Percentiles rank a stretch among this genome's conserved stretches.
Conservation (phyloP, 2,797 vertebrate species). For the Lerista edwardsae region DNA sequence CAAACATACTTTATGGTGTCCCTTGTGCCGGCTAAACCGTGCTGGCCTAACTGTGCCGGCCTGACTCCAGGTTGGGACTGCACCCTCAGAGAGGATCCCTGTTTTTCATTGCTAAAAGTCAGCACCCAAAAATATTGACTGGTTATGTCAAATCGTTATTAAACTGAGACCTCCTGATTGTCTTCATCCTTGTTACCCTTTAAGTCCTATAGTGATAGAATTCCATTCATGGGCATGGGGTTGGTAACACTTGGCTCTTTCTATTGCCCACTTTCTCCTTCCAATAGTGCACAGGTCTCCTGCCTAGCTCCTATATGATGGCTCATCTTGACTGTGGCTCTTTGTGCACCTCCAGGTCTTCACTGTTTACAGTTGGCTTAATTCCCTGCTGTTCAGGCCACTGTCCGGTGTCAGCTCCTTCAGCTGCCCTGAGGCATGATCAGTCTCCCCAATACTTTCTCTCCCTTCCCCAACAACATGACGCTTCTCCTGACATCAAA, state of each 20-base stretch:
- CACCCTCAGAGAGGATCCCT: neutral
- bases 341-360: too few species aligned
- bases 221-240: neutral
- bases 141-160: neutral
- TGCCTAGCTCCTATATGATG: neutral
- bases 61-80: too few species aligned
- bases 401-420: neutral
- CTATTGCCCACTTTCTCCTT: neutral
- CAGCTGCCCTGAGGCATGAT: neutral
- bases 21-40: too few species aligned
- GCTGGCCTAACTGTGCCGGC: too few species aligned
- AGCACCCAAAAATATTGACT: neutral
- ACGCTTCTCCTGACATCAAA: neutral
- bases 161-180: neutral
- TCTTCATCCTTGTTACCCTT: neutral
- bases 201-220: neutral
- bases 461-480: neutral
- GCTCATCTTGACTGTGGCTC: neutral
- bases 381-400: neutral
- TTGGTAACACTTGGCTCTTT: too few species aligned
- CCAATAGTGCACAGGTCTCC: neutral
- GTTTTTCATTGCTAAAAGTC: neutral
- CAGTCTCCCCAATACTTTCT: neutral
- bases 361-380: too few species aligned
- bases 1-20: too few species aligned